Evolutionary conservation across 2,113 vertebrate genomes (phyloP).

Genomic region (Promerops cafer): DNA sequence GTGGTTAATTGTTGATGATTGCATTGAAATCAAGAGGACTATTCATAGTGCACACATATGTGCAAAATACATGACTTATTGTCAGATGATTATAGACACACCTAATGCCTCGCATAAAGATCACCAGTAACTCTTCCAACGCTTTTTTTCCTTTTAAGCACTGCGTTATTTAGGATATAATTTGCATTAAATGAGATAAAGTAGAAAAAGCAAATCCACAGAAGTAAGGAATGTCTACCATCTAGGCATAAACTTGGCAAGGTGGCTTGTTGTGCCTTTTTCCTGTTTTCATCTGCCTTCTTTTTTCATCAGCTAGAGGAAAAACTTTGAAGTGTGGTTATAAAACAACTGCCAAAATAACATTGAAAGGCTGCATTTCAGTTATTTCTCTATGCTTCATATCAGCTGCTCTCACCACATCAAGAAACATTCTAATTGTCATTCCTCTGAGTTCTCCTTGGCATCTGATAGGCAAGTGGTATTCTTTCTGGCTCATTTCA

Average conservation of each 20-base stretch:
- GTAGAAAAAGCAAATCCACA: neutral
- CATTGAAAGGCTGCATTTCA: neutral
- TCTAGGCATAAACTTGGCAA: neutral
- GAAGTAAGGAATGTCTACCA: neutral
- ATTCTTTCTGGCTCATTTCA: constrained; percentile 39
- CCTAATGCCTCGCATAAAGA: neutral
- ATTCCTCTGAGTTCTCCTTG: constrained; percentile 29
- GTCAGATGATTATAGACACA: neutral
- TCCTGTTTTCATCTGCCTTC: constrained; percentile 18
- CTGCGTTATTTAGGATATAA: neutral
- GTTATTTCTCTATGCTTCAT: neutral
- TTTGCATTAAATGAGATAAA: neutral
- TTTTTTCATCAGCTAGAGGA: neutral
- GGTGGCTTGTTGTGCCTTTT: neutral
- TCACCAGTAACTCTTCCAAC: neutral
- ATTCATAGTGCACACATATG: neutral
- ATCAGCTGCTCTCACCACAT: neutral
- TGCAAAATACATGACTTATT: neutral
- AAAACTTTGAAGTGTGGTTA: neutral
- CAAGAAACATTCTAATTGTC: neutral
- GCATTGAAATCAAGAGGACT: neutral
- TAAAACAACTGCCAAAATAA: constrained; percentile 31
- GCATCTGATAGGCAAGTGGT: neutral
- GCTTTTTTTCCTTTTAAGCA: neutral
- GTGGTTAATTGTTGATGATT: neutral